Evolutionary conservation across 1,140 invertebrate genomes (phyloP), one percentile per base, ranked within the genome.

Genomic region (Papilio dardanus): DNA sequence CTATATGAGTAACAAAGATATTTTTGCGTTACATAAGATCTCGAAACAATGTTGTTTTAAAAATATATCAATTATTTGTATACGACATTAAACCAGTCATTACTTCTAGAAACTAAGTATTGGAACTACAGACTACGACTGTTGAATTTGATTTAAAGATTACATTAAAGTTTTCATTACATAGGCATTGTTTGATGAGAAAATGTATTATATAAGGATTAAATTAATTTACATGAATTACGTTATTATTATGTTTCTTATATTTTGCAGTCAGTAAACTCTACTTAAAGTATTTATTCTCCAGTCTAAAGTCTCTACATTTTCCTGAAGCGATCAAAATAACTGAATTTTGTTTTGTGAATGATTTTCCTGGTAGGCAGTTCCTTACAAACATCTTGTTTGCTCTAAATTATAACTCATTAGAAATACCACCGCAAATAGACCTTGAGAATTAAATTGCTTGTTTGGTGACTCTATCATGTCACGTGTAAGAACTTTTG

Each of bases 391-490:
- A 3, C 54, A 28, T 30, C 5, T 58, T 58, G 54, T 58, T 58
- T 58, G 54, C 54, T 28, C 16, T 62, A 62, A 62, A 62, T 62
- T 62, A 33, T 33, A 62, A 62, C 7, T 24, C 21, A 28, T 62
- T 62, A 62, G 10, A 30, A 28, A 62, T 62, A 62, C 24, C 54
- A 62, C 54, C 19, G 21, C 50, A 62, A 62, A 28, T 62, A 28
- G 10, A 62, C 54, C 24, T 62, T 62, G 54, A 62, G 30, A 62
- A 16, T 24, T 62, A 28, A 62, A 62, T 62, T 62, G 50, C 50
- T 24, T 24, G 54, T 58, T 24, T 28, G 50, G 8, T 4, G 28
- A 30, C 24, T 28, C n/a, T 46, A 46, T 50, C 16, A 58, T 58
- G 24, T 58, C 54, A 58, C 54, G 54, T 58, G 10, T 14, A 12